A percentile compares a stretch with the other conserved stretches of the same genome.
Conservation (phyloP, 2,888 invertebrate genomes). For the Drosophila dives region DNA sequence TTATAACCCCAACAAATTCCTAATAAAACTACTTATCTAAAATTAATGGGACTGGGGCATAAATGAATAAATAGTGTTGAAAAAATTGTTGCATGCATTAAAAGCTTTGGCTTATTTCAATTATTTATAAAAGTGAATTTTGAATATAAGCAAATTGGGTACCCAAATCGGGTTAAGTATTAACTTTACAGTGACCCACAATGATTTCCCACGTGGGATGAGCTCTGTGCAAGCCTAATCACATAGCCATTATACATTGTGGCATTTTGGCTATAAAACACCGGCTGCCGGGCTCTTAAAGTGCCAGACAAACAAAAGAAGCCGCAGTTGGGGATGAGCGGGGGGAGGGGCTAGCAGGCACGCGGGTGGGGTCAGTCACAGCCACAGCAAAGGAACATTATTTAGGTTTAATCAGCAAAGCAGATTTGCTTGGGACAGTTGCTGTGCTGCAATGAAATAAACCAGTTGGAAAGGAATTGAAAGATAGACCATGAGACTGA, state of each 20-base stretch:
- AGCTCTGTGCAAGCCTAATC: constrained; percentile 39
- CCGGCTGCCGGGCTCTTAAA: constrained; percentile 54
- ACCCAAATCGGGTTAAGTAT: constrained; percentile 23
- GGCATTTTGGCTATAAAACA: constrained; percentile 47
- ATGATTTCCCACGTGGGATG: constrained; percentile 42
- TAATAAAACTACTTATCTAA: background rate
- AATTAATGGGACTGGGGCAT: background rate
- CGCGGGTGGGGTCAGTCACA: constrained; percentile 2
- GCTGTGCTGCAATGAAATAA: constrained; percentile 66
- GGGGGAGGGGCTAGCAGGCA: background rate
- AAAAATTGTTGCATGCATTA: background rate
- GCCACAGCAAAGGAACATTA: constrained; percentile 69
- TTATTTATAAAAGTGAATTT: constrained; percentile 6
- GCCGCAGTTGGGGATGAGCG: background rate
- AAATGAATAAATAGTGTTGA: background rate
- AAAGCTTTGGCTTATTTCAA: background rate
- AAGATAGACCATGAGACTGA: constrained; percentile 50
- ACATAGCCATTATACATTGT: constrained; percentile 50
- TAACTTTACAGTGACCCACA: constrained; percentile 29
- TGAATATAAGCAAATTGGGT: constrained; percentile 4
- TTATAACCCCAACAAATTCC: background rate
- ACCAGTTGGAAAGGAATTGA: constrained; percentile 70
- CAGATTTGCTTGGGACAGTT: constrained; percentile 73
- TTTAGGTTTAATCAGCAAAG: constrained; percentile 77
- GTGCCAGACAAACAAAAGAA: constrained; percentile 48